Base-by-base conservation (phyloP, 2,113 vertebrate species). In the Equus przewalskii region DNA sequence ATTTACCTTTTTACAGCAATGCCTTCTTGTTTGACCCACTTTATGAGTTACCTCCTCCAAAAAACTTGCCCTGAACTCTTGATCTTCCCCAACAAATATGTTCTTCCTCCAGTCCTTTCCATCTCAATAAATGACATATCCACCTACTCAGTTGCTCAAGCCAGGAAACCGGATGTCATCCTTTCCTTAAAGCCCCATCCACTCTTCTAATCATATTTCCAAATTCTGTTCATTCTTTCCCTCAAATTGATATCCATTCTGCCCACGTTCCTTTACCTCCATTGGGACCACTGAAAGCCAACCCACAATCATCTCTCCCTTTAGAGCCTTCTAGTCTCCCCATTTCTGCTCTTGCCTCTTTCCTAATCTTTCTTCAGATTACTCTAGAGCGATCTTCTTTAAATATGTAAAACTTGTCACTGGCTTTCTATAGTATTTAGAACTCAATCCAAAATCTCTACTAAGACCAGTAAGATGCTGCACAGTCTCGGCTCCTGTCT, bases 31-130 rank as follows among this genome's bases (percentile, higher is more conserved):
- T 56, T 96, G 67, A 96, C 21, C 76, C 19, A 65, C 51, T 64
- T 91, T 73, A 80, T 91, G 36, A 44, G 93, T 78, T 49, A 64
- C 12, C 56, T 91, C 51, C 60, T 96, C 69, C 21, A 12, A 85
- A 92, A 96, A 94, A 78, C 51, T 64, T 89, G 49, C 11, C 76
- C 76, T 62, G 44, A 96, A 89, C 67, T 92, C 51, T 70, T 60
- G 30, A 89, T 56, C 93, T 88, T 93, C 36, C 22, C 49, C 26
- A 73, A 41, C 44, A 80, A 94, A 54, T 5, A 93, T n/a, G 62
- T 3, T 85, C 49, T 46, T 84, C 64, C 51, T 76, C 13, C 36
- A 88, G 36, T 60, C 70, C 64, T 89, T 65, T 64, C n/a, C 64
- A 80, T 75, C 28, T 94, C 36, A 94, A 24, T 49, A 95, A 95